A percentile compares a stretch with the other conserved stretches of the same genome.
phyloP scores from a whole-genome alignment of 2,888 invertebrate species.

The Aricia artaxerxes region DNA sequence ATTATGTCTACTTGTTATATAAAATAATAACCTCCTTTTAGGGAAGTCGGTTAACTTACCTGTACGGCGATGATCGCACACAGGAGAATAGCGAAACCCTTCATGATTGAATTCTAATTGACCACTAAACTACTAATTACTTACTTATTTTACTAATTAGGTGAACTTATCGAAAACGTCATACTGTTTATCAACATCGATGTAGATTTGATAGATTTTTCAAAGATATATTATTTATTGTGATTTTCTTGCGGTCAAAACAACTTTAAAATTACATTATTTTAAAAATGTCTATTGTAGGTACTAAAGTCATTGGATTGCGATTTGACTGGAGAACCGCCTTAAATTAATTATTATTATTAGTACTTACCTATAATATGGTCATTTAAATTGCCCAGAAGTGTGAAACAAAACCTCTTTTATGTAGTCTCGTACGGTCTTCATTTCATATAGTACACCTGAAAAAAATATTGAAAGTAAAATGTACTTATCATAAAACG shows the following conservation, averaged over 20 bases:
- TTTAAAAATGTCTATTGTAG: too few relatives aligned
- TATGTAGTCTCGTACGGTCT: too few relatives aligned
- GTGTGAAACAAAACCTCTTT: too few relatives aligned
- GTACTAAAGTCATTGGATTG: too few relatives aligned
- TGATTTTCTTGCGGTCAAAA: neutral
- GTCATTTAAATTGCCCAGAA: too few relatives aligned
- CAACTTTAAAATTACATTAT: neutral
- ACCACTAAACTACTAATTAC: conserved; percentile 40
- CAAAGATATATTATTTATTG: neutral
- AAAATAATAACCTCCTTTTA: neutral
- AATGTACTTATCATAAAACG: too few relatives aligned
- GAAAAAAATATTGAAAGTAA: too few relatives aligned
- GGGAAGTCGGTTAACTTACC: conserved; percentile 48
- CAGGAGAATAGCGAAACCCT: conserved; percentile 61
- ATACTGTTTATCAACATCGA: conserved; percentile 1
- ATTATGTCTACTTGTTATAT: neutral
- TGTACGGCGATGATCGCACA: conserved; percentile 62
- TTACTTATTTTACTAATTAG: conserved; percentile 44
- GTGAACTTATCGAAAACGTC: conserved; percentile 34
- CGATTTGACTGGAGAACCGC: too few relatives aligned
- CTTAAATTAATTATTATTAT: too few relatives aligned
- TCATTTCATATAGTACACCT: too few relatives aligned
- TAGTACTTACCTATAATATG: too few relatives aligned
- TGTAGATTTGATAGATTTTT: neutral
- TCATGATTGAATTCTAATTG: conserved; percentile 53